Base-by-base conservation (phyloP, 1,140 invertebrate genomes). In the Drosophila mojavensis region DNA sequence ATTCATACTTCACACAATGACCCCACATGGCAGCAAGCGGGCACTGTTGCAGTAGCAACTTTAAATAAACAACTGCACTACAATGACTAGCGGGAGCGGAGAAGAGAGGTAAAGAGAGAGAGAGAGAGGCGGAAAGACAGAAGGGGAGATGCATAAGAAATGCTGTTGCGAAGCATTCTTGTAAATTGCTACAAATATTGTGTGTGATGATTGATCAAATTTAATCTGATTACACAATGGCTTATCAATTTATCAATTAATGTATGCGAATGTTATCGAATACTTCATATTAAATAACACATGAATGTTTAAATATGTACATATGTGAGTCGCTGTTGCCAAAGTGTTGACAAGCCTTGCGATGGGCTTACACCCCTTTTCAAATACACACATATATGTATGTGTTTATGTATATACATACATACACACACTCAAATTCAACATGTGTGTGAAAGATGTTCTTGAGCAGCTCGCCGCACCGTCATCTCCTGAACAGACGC, bases 1-100 rank as follows among this genome's bases (percentile, higher is more conserved):
- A 86, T 83, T 86, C 84, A 88, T 74, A 50, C 66, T 59, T 72
- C 70, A 77, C 84, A 88, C 83, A 88, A 88, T 88, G 83, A 88
- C 80, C 83, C 83, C 83, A 83, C 83, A 88, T 86, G 80, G 84
- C 74, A 79, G 48, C 54, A 68, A 63, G 55, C 73, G 54, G 68
- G 51, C 71, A 39, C 74, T 66, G 76, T 47, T 55, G 39, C 58
- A 63, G 54, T 43, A 75, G 33, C 60, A 71, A 70, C 59, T 70
- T 74, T 62, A 69, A 69, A 74, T 74, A 74, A 74, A 74, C 71
- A 74, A 74, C 68, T 56, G 56, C 58, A 74, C 47, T 51, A 68
- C 65, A 74, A 74, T 55, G 41, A 15, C 36, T 28, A 28, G 3
- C 20, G 30, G 43, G 39, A 50, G 10, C 5, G 28, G 17, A 17